Conservation (phyloP, 2,113 vertebrate species). For the Etheostoma cragini region DNA sequence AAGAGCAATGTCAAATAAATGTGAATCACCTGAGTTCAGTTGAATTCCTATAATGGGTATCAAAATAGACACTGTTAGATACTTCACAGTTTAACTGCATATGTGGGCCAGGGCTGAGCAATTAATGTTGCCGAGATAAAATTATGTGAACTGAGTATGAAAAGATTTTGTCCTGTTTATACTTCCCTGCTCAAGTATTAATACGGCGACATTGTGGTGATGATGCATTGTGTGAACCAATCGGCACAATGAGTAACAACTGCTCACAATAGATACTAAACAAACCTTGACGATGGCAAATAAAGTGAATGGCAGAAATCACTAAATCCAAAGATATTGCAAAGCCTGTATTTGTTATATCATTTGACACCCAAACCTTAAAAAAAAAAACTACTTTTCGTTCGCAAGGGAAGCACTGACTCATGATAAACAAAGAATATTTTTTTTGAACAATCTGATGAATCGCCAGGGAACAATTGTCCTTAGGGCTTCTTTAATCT, state of each 20-base stretch:
- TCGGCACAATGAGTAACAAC: slow-evolving; percentile 8
- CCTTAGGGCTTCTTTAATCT: not conserved
- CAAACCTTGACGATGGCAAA: not conserved
- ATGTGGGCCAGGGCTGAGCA: slow-evolving; percentile 7
- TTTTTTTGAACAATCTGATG: not conserved
- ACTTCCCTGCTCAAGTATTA: slow-evolving; percentile 16
- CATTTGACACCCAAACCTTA: not conserved
- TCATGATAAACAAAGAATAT: not conserved
- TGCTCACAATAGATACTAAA: not conserved
- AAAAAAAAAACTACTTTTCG: not conserved
- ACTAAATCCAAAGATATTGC: not conserved
- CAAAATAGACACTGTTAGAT: not conserved
- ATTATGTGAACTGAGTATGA: slow-evolving; percentile 36
- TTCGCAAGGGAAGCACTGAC: not conserved
- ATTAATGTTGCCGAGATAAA: slow-evolving; percentile 38
- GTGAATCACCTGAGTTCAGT: slow-evolving; percentile 18
- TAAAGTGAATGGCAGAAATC: not conserved
- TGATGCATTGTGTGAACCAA: slow-evolving; percentile 7
- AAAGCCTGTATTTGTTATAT: not conserved
- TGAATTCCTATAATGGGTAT: slow-evolving; percentile 19
- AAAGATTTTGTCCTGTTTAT: not conserved
- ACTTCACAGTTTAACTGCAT: not conserved
- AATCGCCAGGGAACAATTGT: slow-evolving; percentile 1
- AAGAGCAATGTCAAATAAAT: slow-evolving; percentile 6
- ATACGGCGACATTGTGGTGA: not conserved